phyloP scores from a whole-genome alignment of 2,888 invertebrate species.

The Sinodicranocentrus sp. region DNA sequence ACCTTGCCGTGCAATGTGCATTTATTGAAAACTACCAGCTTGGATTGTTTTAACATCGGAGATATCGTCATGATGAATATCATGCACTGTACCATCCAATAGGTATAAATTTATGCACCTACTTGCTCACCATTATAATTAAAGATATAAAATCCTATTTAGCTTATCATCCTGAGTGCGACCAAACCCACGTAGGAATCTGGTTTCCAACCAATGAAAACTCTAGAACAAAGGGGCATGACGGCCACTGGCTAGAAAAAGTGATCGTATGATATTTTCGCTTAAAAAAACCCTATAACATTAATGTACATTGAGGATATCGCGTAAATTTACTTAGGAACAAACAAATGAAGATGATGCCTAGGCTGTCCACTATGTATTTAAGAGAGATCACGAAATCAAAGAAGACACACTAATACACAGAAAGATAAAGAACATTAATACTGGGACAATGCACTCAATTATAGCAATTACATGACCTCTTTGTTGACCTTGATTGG shows the following conservation, averaged over 20 bases:
- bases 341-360: neutral
- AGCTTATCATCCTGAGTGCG: slow-evolving; percentile 17
- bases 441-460: no score
- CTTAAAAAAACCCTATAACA: slow-evolving; percentile 10
- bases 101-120: no score
- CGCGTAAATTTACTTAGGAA: no score
- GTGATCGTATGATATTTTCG: slow-evolving; percentile 52
- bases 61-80: no score
- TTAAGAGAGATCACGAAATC: no score
- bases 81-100: no score
- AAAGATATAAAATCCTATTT: neutral
- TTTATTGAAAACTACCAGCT: no score
- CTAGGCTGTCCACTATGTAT: neutral
- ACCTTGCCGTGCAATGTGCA: no score
- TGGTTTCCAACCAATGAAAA: slow-evolving; percentile 64
- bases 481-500: slow-evolving; percentile 3
- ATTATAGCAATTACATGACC: neutral
- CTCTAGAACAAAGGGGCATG: slow-evolving; percentile 53
- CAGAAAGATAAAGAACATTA: no score
- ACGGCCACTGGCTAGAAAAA: slow-evolving; percentile 39
- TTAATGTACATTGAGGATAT: neutral
- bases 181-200: slow-evolving; percentile 58
- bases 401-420: no score
- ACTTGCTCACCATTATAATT: no score
- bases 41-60: no score